Percentiles rank a stretch among this genome's conserved stretches.
Evolutionary conservation across 2,888 invertebrate genomes (phyloP).

Genomic region (Hyposoter didymator): DNA sequence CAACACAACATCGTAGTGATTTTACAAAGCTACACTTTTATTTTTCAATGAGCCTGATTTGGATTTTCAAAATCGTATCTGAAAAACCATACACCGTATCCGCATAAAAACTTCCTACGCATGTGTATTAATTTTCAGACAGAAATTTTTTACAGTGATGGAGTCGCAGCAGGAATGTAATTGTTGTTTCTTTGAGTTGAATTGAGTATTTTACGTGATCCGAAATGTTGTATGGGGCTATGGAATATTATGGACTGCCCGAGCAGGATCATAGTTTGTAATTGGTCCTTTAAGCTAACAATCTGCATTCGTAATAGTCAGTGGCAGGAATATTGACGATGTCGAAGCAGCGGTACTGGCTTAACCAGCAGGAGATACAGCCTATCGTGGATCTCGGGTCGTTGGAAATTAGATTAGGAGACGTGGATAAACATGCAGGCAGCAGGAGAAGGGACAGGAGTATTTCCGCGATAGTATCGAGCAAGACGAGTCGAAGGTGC

Average conservation of each 20-base stretch:
- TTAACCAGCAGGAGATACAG: slow-evolving; percentile 31
- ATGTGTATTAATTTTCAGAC: too few species aligned
- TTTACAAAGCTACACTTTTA: too few species aligned
- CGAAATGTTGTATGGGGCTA: background rate
- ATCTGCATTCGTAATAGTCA: slow-evolving; percentile 5
- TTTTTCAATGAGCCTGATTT: too few species aligned
- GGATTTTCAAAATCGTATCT: too few species aligned
- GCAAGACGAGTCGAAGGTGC: slow-evolving; percentile 3
- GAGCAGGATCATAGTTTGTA: background rate
- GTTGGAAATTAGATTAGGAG: slow-evolving; percentile 69
- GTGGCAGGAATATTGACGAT: background rate
- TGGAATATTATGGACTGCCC: background rate
- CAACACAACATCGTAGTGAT: too few species aligned
- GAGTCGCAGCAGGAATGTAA: background rate
- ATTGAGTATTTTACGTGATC: background rate
- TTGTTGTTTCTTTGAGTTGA: background rate
- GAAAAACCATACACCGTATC: too few species aligned
- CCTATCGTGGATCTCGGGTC: slow-evolving; percentile 61
- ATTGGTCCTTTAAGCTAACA: slow-evolving; percentile 1
- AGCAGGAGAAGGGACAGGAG: slow-evolving; percentile 29
- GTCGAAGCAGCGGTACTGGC: slow-evolving; percentile 20
- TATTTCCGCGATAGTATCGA: slow-evolving; percentile 67
- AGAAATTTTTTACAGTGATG: too few species aligned
- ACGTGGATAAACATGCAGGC: slow-evolving; percentile 52
- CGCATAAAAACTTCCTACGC: too few species aligned